Percentiles rank a stretch among this genome's conserved stretches.
Conservation (phyloP, 2,797 vertebrate genomes). For the Sebastes nivosus region DNA sequence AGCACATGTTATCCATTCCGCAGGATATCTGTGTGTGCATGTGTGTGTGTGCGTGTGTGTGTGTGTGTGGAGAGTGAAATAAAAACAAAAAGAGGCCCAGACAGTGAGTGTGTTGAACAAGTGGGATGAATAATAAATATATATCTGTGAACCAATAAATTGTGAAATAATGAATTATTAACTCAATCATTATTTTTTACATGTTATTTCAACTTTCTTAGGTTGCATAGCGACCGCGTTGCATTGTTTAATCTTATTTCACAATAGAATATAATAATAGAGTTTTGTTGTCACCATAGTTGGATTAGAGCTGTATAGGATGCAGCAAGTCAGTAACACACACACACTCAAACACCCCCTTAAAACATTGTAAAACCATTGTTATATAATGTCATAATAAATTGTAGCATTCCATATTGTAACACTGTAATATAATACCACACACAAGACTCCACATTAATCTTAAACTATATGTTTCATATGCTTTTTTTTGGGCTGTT, state of each 20-base stretch:
- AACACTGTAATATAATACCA: background rate
- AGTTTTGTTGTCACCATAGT: background rate
- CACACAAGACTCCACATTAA: background rate
- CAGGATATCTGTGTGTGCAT: slow-evolving; percentile 8
- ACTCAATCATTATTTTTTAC: background rate
- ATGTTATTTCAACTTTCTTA: background rate
- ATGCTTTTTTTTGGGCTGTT: background rate
- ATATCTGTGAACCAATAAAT: background rate
- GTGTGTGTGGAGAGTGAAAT: background rate
- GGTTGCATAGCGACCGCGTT: background rate
- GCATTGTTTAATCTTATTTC: background rate
- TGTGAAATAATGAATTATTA: background rate
- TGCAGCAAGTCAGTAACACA: background rate
- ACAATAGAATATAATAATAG: background rate
- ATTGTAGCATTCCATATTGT: background rate
- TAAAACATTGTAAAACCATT: background rate
- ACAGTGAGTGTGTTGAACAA: background rate
- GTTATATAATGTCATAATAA: background rate
- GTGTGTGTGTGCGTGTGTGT: background rate
- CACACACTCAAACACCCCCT: background rate
- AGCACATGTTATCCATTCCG: slow-evolving; percentile 59
- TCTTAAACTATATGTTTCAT: background rate
- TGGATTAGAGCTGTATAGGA: background rate
- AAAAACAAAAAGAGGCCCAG: background rate
- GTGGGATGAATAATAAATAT: background rate